phyloP scores from a whole-genome alignment of 2,888 invertebrate species.

The Biston stratarius region DNA sequence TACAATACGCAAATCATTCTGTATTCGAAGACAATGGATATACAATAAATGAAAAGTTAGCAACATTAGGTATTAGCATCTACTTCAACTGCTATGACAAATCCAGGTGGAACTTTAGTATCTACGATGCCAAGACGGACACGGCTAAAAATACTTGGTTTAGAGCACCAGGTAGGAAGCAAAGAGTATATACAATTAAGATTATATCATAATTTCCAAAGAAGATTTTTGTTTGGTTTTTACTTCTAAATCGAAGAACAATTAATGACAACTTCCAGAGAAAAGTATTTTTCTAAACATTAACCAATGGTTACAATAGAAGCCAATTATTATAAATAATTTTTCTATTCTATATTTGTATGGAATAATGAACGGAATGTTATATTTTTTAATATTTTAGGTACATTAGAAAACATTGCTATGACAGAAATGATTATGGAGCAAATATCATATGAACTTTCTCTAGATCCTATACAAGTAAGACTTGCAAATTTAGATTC shows the following conservation, averaged over 20 bases:
- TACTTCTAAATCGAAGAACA: too few species aligned
- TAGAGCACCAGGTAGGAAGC: constrained; percentile 63
- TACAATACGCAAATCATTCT: constrained; percentile 80
- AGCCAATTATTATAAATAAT: too few species aligned
- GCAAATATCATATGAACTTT: constrained; percentile 82
- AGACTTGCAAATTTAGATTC: constrained; percentile 81
- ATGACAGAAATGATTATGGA: constrained; percentile 88
- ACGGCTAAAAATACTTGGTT: constrained; percentile 67
- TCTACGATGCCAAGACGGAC: constrained; percentile 60
- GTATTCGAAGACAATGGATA: constrained; percentile 82
- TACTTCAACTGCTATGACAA: constrained; percentile 63
- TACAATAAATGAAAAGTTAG: constrained; percentile 58
- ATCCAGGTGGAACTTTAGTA: constrained; percentile 57
- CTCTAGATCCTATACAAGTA: constrained; percentile 86
- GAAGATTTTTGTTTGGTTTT: too few species aligned
- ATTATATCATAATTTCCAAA: too few species aligned
- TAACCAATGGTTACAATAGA: too few species aligned
- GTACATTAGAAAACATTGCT: constrained; percentile 83
- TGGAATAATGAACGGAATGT: neutral
- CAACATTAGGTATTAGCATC: constrained; percentile 39
- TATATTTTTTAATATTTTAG: constrained; percentile 48
- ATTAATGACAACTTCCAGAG: too few species aligned
- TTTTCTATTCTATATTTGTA: too few species aligned
- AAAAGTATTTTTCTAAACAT: too few species aligned
- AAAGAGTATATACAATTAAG: neutral